Evolutionary conservation across 2,888 invertebrate species (phyloP), one percentile per base, ranked within the genome.

Genomic region (Pheosia gnoma): DNA sequence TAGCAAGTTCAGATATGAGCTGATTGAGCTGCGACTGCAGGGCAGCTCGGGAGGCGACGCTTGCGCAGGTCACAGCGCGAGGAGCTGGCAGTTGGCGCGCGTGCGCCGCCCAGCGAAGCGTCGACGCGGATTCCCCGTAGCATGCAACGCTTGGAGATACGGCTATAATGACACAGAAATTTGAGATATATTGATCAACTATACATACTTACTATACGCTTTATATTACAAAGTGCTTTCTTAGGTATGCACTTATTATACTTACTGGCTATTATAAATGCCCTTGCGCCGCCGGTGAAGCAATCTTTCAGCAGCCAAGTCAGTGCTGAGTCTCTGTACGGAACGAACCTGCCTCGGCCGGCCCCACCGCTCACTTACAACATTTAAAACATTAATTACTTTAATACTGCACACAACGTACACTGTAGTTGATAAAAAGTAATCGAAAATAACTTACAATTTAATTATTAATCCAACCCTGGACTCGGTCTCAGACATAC

Each of bases 291-390:
- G 71, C 97, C 97, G 49, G 96, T 96, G 56, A 97, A 95, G 71
- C 96, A 96, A 83, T 97, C 97, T 83, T 96, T 97, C 41, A 97
- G 92, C 9, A 97, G 94, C 97, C 97, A 97, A 70, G 97, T 97
- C 65, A 97, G 94, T 36, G 97, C 95, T 0, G 97, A 97, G 85
- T 97, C 97, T 68, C 97, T 93, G 85, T 96, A 97, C 3, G 97
- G 97, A 45, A 97, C 95, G 85, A 96, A 97, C 75, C 95, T 81
- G 3, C 87, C 83, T 11, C 89, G 86, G 3, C 82, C 83, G 25
- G 72, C 68, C 13, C 87, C 86, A 3, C 85, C 82, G 58, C 81
- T 87, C 4, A 91, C 91, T 92, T 7, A 25, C 47, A 37, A 52
- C 25, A 52, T 51, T 4, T 36, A 52, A 25, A 47, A n/a, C 4